Conservation (phyloP, 2,113 vertebrate species). For the Grallaria varia region DNA sequence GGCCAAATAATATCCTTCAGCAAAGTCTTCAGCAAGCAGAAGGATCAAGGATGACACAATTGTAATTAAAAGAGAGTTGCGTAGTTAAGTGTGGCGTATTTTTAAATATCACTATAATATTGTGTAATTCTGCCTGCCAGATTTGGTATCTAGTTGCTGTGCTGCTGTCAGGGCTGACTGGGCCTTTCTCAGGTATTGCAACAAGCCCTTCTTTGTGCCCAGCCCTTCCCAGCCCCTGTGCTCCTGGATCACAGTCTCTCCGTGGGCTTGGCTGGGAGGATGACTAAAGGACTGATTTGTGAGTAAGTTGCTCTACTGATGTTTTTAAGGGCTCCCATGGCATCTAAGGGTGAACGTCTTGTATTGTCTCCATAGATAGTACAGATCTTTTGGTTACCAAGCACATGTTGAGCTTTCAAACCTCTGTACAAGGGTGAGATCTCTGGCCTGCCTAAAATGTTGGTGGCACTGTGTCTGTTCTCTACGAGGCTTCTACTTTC, state of each 20-base stretch:
- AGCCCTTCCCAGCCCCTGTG: neutral
- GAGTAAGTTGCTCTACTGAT: neutral
- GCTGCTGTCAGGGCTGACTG: neutral
- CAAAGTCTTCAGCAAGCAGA: conserved; percentile 36
- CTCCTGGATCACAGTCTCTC: neutral
- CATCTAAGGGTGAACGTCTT: neutral
- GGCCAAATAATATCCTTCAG: conserved; percentile 17
- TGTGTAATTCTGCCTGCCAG: neutral
- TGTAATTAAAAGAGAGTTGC: conserved; percentile 10
- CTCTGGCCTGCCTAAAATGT: neutral
- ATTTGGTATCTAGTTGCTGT: neutral
- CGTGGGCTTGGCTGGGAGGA: neutral
- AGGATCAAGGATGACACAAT: neutral
- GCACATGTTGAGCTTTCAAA: neutral
- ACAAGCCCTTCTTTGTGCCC: neutral
- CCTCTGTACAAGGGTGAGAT: neutral
- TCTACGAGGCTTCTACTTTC: neutral
- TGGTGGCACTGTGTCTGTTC: neutral
- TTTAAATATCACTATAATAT: neutral
- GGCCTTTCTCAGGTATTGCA: neutral
- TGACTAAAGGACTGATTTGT: neutral
- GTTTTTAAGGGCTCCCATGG: neutral
- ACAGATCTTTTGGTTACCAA: neutral
- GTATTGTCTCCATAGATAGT: neutral
- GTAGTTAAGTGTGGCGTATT: neutral